Evolutionary conservation across 1,140 invertebrate species (phyloP), one percentile per base, ranked within the genome.

Genomic region (Drosophila pachea): DNA sequence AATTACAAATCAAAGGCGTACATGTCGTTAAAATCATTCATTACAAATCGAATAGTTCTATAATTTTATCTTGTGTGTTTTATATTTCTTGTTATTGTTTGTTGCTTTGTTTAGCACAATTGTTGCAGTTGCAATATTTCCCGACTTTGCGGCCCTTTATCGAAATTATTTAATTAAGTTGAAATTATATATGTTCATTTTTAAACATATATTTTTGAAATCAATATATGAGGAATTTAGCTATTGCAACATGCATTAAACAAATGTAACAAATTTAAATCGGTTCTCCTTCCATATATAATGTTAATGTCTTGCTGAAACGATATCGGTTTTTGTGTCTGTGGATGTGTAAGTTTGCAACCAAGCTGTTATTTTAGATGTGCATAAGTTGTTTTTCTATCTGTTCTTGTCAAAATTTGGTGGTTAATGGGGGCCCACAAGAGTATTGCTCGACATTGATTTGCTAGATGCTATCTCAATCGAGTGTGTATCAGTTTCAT

Each of bases 21-120:
- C 60, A 79, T 75, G 59, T 59, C 75, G 73, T 76, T 84, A 75
- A 83, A 84, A 81, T 76, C 74, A 86, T 70, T 86, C 70, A 83
- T 86, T 84, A 86, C 62, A 84, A 84, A 84, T 84, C 79, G 86
- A 86, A 84, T 86, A 84, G 69, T 74, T 86, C 81, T 84, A 84
- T 73, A 76, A 49, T 78, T 74, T 69, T 66, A 54, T 71, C 71
- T 48, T 82, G 70, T 78, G 70, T 81, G 49, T 62, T 32, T 40
- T 49, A 31, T 3, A 7, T 43, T 43, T 14, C n/a, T 16, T 49
- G 47, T 22, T 53, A 9, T 36, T 52, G 31, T 29, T 68, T 38
- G 69, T 61, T 68, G 61, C 55, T 61, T 60, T 67, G 40, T 49
- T 73, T 52, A 69, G 72, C 56, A 65, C 61, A 61, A 56, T 43